phyloP scores from a whole-genome alignment of 2,888 invertebrate species.

The Yponomeuta cagnagella region DNA sequence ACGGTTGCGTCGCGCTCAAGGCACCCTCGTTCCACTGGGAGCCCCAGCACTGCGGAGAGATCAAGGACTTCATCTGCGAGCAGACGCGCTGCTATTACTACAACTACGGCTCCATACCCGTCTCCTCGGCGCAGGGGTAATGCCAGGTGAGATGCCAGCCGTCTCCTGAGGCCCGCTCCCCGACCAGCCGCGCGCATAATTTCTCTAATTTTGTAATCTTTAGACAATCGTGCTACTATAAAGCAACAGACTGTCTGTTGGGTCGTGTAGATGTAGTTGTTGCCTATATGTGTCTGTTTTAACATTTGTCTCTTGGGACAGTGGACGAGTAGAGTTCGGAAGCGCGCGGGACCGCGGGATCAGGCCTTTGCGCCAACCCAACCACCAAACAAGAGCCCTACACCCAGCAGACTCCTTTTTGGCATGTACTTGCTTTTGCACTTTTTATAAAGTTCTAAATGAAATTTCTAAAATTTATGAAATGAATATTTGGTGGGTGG shows the following conservation, averaged over 20 bases:
- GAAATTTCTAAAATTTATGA: slow-evolving; percentile 46
- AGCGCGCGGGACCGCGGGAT: slow-evolving; percentile 71
- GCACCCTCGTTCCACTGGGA: slow-evolving; percentile 88
- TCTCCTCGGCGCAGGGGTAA: slow-evolving; percentile 94
- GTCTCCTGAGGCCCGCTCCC: slow-evolving; percentile 73
- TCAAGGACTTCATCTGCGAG: slow-evolving; percentile 93
- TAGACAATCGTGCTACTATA: not conserved
- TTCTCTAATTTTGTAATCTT: not conserved
- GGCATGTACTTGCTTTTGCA: slow-evolving; percentile 28
- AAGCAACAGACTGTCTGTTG: slow-evolving; percentile 23
- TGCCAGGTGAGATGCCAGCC: slow-evolving; percentile 83
- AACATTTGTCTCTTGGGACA: slow-evolving; percentile 7
- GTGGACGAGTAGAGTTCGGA: slow-evolving; percentile 21
- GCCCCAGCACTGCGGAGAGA: slow-evolving; percentile 86
- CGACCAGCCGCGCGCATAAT: slow-evolving; percentile 59
- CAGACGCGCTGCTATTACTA: slow-evolving; percentile 93
- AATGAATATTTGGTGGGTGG: slow-evolving; percentile 69
- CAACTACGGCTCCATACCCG: slow-evolving; percentile 93
- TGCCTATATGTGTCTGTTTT: slow-evolving; percentile 7
- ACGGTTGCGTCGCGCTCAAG: slow-evolving; percentile 86
- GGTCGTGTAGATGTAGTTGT: slow-evolving; percentile 4
- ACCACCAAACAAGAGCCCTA: slow-evolving; percentile 76
- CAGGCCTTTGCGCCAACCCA: slow-evolving; percentile 72
- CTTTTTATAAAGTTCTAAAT: slow-evolving; percentile 18
- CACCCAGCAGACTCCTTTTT: slow-evolving; percentile 61